phyloP scores from a whole-genome alignment of 2,888 invertebrate species.

The Oscheius sp. region DNA sequence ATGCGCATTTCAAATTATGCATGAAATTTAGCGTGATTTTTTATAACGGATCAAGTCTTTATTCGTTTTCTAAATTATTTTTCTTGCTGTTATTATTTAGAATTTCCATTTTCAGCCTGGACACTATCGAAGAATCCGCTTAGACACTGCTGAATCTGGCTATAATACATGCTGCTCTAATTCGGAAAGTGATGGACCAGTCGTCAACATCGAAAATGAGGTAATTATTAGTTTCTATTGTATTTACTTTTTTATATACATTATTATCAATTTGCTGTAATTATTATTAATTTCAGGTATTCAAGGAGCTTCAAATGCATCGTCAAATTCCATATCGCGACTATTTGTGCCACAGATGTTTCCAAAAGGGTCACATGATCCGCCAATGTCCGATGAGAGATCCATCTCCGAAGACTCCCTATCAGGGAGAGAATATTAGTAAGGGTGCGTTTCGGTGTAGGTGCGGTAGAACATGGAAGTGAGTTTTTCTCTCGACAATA shows the following conservation, averaged over 20 bases:
- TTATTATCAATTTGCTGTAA: background rate
- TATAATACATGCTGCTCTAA: too few relatives aligned
- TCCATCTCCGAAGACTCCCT: slow-evolving; percentile 20
- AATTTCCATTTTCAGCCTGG: too few relatives aligned
- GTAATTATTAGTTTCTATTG: background rate
- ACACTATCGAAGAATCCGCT: too few relatives aligned
- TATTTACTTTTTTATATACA: background rate
- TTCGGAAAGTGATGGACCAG: too few relatives aligned
- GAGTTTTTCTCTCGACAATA: too few relatives aligned
- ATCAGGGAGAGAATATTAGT: slow-evolving; percentile 29
- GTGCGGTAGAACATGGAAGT: slow-evolving; percentile 31
- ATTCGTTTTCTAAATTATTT: too few relatives aligned
- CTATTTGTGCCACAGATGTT: slow-evolving; percentile 34
- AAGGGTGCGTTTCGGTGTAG: slow-evolving; percentile 21
- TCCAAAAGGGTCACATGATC: slow-evolving; percentile 32
- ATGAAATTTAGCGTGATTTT: too few relatives aligned
- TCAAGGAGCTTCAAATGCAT: slow-evolving; percentile 5
- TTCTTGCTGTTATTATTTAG: too few relatives aligned
- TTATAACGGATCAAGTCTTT: too few relatives aligned
- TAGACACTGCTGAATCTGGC: too few relatives aligned
- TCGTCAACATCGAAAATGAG: background rate
- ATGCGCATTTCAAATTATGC: too few relatives aligned
- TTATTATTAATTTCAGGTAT: slow-evolving; percentile 33
- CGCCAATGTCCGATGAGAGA: slow-evolving; percentile 26
- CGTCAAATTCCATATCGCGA: slow-evolving; percentile 29